Evolutionary conservation across 1,140 invertebrate species (phyloP).

Genomic region (Spodoptera litura): DNA sequence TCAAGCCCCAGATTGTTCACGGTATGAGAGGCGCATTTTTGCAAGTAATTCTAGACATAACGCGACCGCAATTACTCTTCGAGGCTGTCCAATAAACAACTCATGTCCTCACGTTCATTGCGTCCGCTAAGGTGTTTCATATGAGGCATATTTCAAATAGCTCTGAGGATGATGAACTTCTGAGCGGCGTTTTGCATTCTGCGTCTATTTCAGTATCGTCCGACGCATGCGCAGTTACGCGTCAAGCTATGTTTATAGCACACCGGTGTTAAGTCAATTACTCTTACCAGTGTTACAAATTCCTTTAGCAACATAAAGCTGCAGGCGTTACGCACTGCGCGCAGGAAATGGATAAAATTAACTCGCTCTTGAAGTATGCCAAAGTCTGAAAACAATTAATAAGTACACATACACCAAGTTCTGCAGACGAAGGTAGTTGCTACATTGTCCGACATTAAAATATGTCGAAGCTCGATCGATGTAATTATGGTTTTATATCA

Average conservation of each 20-base stretch:
- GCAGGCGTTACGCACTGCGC: slow-evolving; percentile 2
- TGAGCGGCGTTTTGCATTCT: slow-evolving; percentile 69
- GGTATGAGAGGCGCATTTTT: slow-evolving; percentile 31
- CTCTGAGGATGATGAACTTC: slow-evolving; percentile 73
- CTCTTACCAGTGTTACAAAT: slow-evolving; percentile 50
- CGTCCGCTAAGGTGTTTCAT: slow-evolving; percentile 60
- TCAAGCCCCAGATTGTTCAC: slow-evolving; percentile 5
- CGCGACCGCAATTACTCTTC: slow-evolving; percentile 44
- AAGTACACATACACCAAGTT: background rate
- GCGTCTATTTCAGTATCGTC: slow-evolving; percentile 67
- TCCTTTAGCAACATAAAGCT: slow-evolving; percentile 42
- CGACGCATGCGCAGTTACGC: slow-evolving; percentile 52
- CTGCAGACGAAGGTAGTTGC: background rate
- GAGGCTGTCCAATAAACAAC: slow-evolving; percentile 46
- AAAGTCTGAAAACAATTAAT: slow-evolving; percentile 20
- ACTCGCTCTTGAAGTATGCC: background rate
- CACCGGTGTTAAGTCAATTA: slow-evolving; percentile 53
- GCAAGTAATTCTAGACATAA: slow-evolving; percentile 48
- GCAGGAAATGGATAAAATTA: slow-evolving; percentile 40
- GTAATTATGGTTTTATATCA: background rate
- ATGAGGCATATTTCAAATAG: slow-evolving; percentile 71
- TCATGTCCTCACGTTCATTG: slow-evolving; percentile 49
- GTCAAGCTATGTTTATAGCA: slow-evolving; percentile 52
- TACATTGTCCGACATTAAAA: background rate
- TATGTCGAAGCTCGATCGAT: background rate